These are phyloP conservation scores for Acanthurus tractus DNA, from an alignment of 2,797 vertebrate species.

Conservation along the genomic window DNA sequence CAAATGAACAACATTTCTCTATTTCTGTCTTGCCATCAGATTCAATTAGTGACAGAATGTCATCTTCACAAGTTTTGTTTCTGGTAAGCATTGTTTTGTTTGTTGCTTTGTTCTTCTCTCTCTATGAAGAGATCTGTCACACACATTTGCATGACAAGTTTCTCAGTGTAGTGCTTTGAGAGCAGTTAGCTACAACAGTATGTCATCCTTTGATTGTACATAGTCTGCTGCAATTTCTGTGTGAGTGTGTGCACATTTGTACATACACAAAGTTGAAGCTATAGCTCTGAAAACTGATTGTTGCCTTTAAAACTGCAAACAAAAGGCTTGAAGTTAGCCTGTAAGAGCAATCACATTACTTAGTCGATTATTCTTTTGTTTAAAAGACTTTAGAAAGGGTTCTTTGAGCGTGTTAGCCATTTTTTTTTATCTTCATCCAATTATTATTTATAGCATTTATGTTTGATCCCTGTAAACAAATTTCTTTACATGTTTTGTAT, in stretches of 20 bases:
- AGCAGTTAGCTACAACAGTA: constrained; percentile 48
- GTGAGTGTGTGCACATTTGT: neutral
- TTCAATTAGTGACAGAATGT: constrained; percentile 82
- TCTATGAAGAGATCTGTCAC: constrained; percentile 80
- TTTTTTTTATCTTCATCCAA: neutral
- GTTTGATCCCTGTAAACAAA: neutral
- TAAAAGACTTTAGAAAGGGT: neutral
- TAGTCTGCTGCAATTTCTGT: neutral
- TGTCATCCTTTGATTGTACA: constrained; percentile 42
- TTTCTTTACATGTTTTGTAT: neutral
- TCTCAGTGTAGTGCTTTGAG: constrained; percentile 69
- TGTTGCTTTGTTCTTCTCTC: constrained; percentile 76
- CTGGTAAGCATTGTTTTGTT: constrained; percentile 79
- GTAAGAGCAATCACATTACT: neutral
- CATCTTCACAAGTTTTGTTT: constrained; percentile 79
- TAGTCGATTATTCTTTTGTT: neutral
- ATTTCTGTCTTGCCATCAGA: constrained; percentile 79
- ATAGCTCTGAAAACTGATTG: neutral
- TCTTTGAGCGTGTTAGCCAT: neutral
- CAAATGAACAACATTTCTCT: constrained; percentile 85
- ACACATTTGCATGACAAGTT: constrained; percentile 81
- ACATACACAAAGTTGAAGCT: neutral
- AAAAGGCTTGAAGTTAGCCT: neutral
- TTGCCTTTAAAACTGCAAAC: constrained; percentile 18
- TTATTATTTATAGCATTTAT: neutral